Evolutionary conservation across 2,113 vertebrate species (phyloP).

Genomic region (Sinocyclocheilus anophthalmus): DNA sequence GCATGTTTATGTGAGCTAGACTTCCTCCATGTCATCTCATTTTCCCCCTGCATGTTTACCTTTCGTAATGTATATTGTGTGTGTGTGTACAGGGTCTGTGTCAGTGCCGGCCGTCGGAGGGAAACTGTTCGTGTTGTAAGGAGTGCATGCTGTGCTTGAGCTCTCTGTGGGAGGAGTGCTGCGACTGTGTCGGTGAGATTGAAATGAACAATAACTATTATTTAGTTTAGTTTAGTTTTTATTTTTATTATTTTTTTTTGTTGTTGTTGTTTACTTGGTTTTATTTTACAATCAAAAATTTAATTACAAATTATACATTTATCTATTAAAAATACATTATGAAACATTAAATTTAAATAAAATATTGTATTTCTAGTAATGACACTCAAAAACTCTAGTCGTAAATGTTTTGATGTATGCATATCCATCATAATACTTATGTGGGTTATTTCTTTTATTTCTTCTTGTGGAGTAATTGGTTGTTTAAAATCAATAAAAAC

Average conservation of each 20-base stretch:
- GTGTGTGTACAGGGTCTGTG: slow-evolving; percentile 87
- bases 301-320: background rate
- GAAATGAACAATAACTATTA: background rate
- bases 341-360: background rate
- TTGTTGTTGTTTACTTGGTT: background rate
- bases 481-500: no score
- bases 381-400: no score
- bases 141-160: slow-evolving; percentile 98
- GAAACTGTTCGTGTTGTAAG: slow-evolving; percentile 97
- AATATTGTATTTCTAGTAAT: no score
- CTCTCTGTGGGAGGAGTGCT: slow-evolving; percentile 98
- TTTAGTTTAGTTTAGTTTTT: background rate
- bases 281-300: background rate
- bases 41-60: slow-evolving; percentile 33
- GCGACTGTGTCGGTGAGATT: slow-evolving; percentile 97
- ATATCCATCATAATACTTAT: no score
- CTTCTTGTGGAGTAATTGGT: no score
- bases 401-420: no score
- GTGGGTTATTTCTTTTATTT: no score
- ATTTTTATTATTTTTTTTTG: background rate
- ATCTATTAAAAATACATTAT: background rate
- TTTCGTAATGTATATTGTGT: slow-evolving; percentile 48
- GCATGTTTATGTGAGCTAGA: slow-evolving; percentile 9
- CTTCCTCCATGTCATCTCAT: background rate
- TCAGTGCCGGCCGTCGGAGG: slow-evolving; percentile 93